These are phyloP conservation scores for Cryptoblepharus egeriae DNA, from an alignment of 2,797 vertebrate species.

Conservation along the genomic window DNA sequence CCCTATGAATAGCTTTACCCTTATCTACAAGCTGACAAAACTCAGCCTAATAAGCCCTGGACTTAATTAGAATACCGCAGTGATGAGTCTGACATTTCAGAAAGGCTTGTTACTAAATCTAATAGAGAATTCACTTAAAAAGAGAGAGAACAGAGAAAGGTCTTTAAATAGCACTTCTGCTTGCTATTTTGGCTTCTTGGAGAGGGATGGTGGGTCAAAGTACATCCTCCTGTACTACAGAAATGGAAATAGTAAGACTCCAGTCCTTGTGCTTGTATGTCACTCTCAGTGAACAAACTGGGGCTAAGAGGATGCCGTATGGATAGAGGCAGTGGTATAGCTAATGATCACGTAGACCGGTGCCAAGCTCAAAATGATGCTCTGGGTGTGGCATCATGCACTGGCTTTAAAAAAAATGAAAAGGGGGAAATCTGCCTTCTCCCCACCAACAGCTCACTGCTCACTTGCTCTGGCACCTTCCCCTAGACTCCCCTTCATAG, in stretches of 20 bases:
- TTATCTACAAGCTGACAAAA: conserved; percentile 48
- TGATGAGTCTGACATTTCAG: conserved; percentile 50
- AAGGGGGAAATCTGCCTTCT: too few relatives aligned
- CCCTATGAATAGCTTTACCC: conserved; percentile 27
- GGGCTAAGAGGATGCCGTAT: neutral
- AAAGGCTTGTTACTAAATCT: conserved; percentile 41
- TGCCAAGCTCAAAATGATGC: too few relatives aligned
- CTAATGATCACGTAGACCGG: too few relatives aligned
- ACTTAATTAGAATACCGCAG: conserved; percentile 43
- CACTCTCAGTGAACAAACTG: neutral
- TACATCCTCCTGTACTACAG: neutral
- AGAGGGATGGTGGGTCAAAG: neutral
- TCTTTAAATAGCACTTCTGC: conserved; percentile 37
- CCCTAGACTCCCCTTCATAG: too few relatives aligned
- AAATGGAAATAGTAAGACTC: neutral
- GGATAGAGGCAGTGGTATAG: too few relatives aligned
- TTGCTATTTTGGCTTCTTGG: conserved; percentile 14
- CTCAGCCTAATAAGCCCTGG: conserved; percentile 39
- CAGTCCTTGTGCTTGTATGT: neutral
- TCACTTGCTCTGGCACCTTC: too few relatives aligned
- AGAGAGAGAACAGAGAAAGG: conserved; percentile 28
- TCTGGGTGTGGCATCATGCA: too few relatives aligned
- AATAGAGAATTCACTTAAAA: conserved; percentile 33
- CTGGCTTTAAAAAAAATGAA: too few relatives aligned
- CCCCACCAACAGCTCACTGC: too few relatives aligned